phyloP scores from a whole-genome alignment of 1,140 invertebrate genomes.

The Temnothorax longispinosus region DNA sequence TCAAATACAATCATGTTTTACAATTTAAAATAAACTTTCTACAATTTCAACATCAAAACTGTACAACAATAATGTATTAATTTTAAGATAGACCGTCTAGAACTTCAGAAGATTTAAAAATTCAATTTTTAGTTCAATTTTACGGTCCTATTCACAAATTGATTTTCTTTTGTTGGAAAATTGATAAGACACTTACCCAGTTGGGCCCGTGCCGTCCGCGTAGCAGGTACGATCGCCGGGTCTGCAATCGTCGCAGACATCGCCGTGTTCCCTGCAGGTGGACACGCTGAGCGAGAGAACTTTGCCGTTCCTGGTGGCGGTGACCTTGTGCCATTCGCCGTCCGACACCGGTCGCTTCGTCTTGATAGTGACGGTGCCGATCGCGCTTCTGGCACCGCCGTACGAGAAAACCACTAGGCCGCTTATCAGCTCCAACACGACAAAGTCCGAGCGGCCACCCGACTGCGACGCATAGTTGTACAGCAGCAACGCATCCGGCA shows the following conservation, averaged over 20 bases:
- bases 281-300: conserved; percentile 94
- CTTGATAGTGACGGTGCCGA: conserved; percentile 91
- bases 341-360: conserved; percentile 90
- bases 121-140: not conserved
- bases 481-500: conserved; percentile 93
- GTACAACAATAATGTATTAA: not conserved
- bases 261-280: conserved; percentile 93
- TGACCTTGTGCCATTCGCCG: conserved; percentile 96
- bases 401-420: conserved; percentile 95
- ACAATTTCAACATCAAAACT: not conserved
- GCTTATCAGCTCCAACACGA: conserved; percentile 94
- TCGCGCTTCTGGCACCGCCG: conserved; percentile 94
- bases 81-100: not conserved
- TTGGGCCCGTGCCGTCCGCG: conserved; percentile 93
- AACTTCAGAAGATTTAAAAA: not conserved
- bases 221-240: conserved; percentile 93
- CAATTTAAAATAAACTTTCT: not conserved
- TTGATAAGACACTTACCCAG: conserved; percentile 88
- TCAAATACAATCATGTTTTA: not conserved
- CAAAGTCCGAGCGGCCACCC: conserved; percentile 95
- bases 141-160: not conserved
- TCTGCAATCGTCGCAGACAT: conserved; percentile 93
- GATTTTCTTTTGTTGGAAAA: conserved; percentile 51
- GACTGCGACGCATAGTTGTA: conserved; percentile 96
- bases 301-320: conserved; percentile 94